Evolutionary conservation across 2,113 vertebrate genomes (phyloP), one percentile per base, ranked within the genome.

Genomic region (Anarrhichthys ocellatus): DNA sequence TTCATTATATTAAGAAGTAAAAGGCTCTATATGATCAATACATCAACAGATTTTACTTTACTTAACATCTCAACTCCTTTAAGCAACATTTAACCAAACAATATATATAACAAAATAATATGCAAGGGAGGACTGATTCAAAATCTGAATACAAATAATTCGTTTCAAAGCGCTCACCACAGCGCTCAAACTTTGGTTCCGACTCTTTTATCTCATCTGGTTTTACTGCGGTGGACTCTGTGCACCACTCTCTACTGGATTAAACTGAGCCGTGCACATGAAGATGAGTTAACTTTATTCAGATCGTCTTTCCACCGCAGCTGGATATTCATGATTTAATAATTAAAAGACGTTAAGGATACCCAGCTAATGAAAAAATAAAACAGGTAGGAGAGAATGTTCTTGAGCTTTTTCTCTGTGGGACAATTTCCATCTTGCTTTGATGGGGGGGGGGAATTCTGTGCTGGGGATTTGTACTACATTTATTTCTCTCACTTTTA

Each of bases 311-410:
- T 32, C 20, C 36, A 5, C 1, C 27, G 34, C 52, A 40, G 20
- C 4, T 32, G 5, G 24, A 10, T 54, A 67, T 63, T 14, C 36
- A 58, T 58, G 2, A 59, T 71, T 58, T 9, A 58, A 77, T 56
- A 8, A 27, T 68, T 74, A 20, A 69, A 73, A 71, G 24, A 73
- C 29, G n/a, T 52, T 65, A 56, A 42, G 42, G 66, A 78, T 29
- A 58, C 32, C 3, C n/a, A 44, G 40, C 59, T 76, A 40, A 56
- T 78, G 63, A 83, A 83, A 73, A 62, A 73, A 38, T 14, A 11
- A 9, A 78, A 58, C 22, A 62, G 27, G 27, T 20, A 6, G n/a
- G 52, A 44, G 69, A 70, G 2, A 8, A 4, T 40, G 32, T 69
- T 76, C 6, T 69, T n/a, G 22, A 74, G 46, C 9, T 63, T 32